Evolutionary conservation across 2,888 invertebrate species (phyloP).

Genomic region (Liopterus haemorrhoidalis): DNA sequence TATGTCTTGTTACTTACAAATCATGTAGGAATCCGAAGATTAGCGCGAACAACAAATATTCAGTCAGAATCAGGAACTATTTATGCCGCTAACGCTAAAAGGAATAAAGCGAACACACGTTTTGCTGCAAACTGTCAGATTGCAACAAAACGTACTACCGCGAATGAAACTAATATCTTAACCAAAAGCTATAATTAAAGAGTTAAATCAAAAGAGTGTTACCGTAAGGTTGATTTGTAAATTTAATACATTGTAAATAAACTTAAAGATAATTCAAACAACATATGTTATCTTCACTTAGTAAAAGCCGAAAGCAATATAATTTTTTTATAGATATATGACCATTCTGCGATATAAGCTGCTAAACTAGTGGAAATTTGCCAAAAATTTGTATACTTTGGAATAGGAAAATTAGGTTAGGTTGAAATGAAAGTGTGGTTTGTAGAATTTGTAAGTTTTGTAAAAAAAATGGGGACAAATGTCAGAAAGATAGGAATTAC

Average conservation of each 20-base stretch:
- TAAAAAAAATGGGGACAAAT: constrained; percentile 12
- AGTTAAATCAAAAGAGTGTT: too few relatives aligned
- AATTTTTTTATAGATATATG: constrained; percentile 3
- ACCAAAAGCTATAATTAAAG: too few relatives aligned
- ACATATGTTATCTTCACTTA: background rate
- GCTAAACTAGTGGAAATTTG: constrained; percentile 1
- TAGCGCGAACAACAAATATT: too few relatives aligned
- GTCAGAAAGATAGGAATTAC: constrained; percentile 13
- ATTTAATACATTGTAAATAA: constrained; percentile 1
- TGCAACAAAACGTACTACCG: too few relatives aligned
- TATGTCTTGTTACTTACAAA: too few relatives aligned
- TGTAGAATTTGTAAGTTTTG: constrained; percentile 25
- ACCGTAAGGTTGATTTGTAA: too few relatives aligned
- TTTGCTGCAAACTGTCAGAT: too few relatives aligned
- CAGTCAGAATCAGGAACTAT: too few relatives aligned
- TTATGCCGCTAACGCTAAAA: too few relatives aligned
- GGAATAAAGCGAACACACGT: too few relatives aligned
- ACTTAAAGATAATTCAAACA: background rate
- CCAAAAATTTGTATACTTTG: constrained; percentile 9
- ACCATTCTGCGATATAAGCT: background rate
- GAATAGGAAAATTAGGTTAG: constrained; percentile 6
- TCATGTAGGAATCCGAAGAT: too few relatives aligned
- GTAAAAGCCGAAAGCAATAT: constrained; percentile 3
- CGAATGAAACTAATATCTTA: too few relatives aligned
- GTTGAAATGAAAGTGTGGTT: constrained; percentile 8